phyloP scores from a whole-genome alignment of 1,140 invertebrate species.

The Drosophila funebris region DNA sequence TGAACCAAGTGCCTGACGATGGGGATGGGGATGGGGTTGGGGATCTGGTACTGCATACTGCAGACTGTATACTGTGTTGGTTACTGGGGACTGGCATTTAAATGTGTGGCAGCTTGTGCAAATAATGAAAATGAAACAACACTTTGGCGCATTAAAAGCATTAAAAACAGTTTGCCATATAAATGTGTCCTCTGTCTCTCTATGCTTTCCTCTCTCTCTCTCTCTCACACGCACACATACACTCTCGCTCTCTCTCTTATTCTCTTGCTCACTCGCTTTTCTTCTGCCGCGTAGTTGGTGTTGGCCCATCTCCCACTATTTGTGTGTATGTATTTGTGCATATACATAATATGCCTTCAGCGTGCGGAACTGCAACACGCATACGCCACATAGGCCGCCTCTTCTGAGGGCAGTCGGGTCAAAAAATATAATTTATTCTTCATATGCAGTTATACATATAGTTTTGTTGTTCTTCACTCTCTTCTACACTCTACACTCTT shows the following conservation, averaged over 20 bases:
- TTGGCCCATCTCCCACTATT: not conserved
- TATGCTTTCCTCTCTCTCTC: not conserved
- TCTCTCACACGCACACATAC: too few relatives aligned
- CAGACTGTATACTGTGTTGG: not conserved
- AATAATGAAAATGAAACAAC: constrained; percentile 83
- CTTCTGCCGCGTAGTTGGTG: not conserved
- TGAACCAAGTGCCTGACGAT: not conserved
- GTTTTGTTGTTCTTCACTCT: not conserved
- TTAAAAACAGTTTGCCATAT: constrained; percentile 81
- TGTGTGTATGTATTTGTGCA: constrained; percentile 41
- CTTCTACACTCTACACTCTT: not conserved
- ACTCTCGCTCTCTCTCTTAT: not conserved
- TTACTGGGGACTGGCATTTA: constrained; percentile 59
- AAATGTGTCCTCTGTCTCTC: constrained; percentile 53
- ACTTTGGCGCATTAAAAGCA: constrained; percentile 82
- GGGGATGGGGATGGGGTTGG: not conserved
- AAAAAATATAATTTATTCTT: constrained; percentile 20
- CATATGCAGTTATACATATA: constrained; percentile 13
- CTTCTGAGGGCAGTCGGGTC: constrained; percentile 8
- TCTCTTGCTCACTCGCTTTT: not conserved
- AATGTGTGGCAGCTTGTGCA: constrained; percentile 80
- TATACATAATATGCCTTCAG: constrained; percentile 67
- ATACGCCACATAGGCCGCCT: constrained; percentile 62
- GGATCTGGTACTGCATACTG: not conserved
- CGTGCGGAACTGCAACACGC: constrained; percentile 29